Conservation (phyloP, 1,140 invertebrate genomes). For the Diachasmimorpha longicaudata region DNA sequence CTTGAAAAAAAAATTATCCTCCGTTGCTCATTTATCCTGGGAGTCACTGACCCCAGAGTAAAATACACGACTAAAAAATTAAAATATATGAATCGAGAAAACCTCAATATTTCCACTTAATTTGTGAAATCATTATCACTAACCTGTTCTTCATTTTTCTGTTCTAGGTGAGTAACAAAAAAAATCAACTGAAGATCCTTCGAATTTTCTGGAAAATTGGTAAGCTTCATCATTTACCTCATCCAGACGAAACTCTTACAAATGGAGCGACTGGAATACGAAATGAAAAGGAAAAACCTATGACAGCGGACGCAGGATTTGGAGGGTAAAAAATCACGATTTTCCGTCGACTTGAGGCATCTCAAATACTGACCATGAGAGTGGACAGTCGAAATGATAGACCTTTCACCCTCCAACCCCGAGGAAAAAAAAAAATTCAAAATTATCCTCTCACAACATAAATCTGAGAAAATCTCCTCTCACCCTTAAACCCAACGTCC, state of each 20-base stretch:
- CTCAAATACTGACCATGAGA: slow-evolving; percentile 9
- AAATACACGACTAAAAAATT: neutral
- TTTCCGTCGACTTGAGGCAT: slow-evolving; percentile 28
- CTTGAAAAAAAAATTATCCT: neutral
- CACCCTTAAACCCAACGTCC: neutral
- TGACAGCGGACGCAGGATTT: neutral
- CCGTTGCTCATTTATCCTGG: slow-evolving; percentile 12
- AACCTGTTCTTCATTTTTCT: slow-evolving; percentile 31
- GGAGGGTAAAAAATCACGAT: slow-evolving; percentile 12
- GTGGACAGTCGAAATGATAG: neutral
- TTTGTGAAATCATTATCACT: neutral
- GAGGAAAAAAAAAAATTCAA: too few relatives aligned
- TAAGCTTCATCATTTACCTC: neutral
- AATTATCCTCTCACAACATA: neutral
- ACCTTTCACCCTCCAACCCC: neutral
- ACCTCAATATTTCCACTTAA: too few relatives aligned
- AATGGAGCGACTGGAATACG: neutral
- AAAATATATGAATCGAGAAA: neutral
- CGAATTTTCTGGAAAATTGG: slow-evolving; percentile 12
- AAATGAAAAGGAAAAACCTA: neutral
- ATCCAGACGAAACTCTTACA: neutral
- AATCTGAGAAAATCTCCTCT: neutral
- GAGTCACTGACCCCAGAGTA: neutral
- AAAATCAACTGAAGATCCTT: neutral
- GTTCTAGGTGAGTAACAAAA: slow-evolving; percentile 50